Conservation (phyloP, 1,140 invertebrate species). For the Eufriesea mexicana region DNA sequence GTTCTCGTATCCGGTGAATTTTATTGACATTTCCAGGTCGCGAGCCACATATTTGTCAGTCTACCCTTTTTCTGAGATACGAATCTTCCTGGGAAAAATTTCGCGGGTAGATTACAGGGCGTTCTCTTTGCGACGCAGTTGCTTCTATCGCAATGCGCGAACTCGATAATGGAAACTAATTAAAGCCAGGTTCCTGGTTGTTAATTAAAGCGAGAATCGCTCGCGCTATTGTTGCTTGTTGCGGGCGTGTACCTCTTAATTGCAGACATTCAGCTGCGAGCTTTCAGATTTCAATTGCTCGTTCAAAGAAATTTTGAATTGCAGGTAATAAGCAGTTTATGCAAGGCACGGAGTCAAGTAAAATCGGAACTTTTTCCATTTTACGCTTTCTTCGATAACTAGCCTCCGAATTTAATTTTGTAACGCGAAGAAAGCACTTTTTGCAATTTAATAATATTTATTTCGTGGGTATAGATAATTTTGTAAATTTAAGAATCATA, state of each 20-base stretch:
- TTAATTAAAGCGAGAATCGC: conserved; percentile 25
- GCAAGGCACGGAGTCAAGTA: no score
- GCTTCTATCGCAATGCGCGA: neutral
- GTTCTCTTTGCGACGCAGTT: neutral
- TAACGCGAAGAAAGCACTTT: no score
- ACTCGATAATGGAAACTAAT: conserved; percentile 17
- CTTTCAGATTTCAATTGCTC: neutral
- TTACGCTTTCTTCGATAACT: no score
- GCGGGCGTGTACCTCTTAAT: neutral
- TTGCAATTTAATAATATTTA: no score
- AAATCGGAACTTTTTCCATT: no score
- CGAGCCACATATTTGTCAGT: neutral
- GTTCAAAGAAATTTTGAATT: neutral
- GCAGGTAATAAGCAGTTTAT: no score
- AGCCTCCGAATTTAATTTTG: no score
- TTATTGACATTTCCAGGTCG: conserved; percentile 21
- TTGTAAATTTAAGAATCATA: no score
- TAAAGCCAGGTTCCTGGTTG: neutral
- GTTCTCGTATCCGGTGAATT: conserved; percentile 5
- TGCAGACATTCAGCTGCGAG: neutral
- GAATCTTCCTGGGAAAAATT: neutral
- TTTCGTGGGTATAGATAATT: no score
- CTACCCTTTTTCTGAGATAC: neutral
- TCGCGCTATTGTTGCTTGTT: neutral
- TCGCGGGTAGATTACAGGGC: no score